Evolutionary conservation across 1,140 invertebrate genomes (phyloP), one percentile per base, ranked within the genome.

Genomic region (Drosophila nigrodunni): DNA sequence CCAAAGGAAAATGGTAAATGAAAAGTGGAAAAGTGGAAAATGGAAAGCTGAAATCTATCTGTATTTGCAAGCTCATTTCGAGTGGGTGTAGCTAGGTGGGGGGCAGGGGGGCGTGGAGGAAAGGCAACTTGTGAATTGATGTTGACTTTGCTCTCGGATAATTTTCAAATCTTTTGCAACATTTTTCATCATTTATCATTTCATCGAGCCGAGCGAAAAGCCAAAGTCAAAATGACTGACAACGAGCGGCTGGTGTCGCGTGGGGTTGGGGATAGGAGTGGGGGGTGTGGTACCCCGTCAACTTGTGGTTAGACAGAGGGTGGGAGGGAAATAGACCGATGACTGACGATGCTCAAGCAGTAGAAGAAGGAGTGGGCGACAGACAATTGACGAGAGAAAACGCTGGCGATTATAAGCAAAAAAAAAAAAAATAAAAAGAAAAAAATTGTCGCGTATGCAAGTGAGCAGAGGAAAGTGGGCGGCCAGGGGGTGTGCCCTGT

Each of bases 171-270:
- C 80, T 90, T 83, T 78, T 76, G 72, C 85, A 91, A 91, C 80
- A 89, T 91, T 87, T 90, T 90, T 88, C 90, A 91, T 91, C 90
- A 91, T 91, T 91, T 91, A 91, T 91, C 90, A 91, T 91, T 85
- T 90, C 86, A 91, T 91, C 90, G 90, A 77, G 78, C 62, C 35
- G 69, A 43, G 39, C 30, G 62, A 60, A 57, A 78, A 89, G 79
- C 74, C 80, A 89, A 85, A 89, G 68, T 70, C 74, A 85, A 90
- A 88, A 85, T 91, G 90, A 91, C 90, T 91, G 90, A 91, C 90
- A 91, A 86, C 76, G 78, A 90, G 90, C 81, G 65, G 70, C 82
- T 90, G 90, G 77, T 85, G 77, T 75, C 65, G 64, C 50, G 60
- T 52, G 13, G 41, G 15, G 49, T 54, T 50, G 61, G 59, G 50